phyloP scores from a whole-genome alignment of 2,797 vertebrate species.

The Alauda arvensis region DNA sequence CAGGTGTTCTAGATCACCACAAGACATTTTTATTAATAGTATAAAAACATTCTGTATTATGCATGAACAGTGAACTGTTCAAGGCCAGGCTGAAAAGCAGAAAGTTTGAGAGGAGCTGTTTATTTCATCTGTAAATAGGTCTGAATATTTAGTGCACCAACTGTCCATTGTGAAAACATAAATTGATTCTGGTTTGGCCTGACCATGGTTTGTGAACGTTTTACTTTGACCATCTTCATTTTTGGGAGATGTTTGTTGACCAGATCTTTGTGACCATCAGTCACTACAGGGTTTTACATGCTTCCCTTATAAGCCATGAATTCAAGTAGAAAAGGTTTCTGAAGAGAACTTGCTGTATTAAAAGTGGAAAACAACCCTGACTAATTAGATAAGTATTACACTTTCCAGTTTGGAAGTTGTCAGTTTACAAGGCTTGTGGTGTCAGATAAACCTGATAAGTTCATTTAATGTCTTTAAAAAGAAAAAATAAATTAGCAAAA shows the following conservation, averaged over 20 bases:
- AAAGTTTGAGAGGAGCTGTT: not conserved
- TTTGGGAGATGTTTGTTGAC: not conserved
- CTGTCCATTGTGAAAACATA: not conserved
- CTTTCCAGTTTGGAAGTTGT: not conserved
- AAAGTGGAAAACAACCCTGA: not conserved
- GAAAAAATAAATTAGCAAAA: not conserved
- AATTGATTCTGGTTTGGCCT: not conserved
- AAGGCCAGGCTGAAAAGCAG: not conserved
- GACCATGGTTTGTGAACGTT: not conserved
- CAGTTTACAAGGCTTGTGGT: not conserved
- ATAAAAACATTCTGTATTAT: not conserved
- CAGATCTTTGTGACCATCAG: not conserved
- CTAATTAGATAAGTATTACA: not conserved
- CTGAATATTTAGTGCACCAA: not conserved
- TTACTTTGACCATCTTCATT: not conserved
- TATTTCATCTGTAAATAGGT: not conserved
- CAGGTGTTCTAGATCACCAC: not conserved
- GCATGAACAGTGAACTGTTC: not conserved
- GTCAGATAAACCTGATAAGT: not conserved
- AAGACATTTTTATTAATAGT: not conserved
- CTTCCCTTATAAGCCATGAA: not conserved
- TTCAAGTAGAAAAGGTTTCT: not conserved
- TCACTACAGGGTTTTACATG: not conserved
- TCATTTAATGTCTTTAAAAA: not conserved
- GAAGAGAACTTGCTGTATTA: not conserved